Percentiles rank a stretch among this genome's conserved stretches.
Evolutionary conservation across 1,140 invertebrate species (phyloP).

Genomic region (Laupala kohalensis): DNA sequence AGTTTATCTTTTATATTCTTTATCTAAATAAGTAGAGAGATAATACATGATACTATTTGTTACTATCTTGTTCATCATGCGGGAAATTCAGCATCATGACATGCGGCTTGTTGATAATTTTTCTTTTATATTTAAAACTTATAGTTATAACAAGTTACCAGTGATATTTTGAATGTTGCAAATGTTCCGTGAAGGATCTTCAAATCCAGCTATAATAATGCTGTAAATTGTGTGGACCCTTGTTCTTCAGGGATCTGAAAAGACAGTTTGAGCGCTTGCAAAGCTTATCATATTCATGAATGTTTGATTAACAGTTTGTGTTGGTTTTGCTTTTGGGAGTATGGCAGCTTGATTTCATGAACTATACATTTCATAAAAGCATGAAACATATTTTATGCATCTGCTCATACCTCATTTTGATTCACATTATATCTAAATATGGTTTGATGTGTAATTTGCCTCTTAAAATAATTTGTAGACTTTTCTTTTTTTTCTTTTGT

Average conservation of each 20-base stretch:
- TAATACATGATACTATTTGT: too few relatives aligned
- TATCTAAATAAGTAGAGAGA: too few relatives aligned
- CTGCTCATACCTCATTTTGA: too few relatives aligned
- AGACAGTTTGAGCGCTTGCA: background rate
- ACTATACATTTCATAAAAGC: background rate
- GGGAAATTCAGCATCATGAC: too few relatives aligned
- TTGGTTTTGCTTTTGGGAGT: background rate
- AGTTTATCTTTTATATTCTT: too few relatives aligned
- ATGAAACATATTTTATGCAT: too few relatives aligned
- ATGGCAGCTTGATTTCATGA: background rate
- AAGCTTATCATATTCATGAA: background rate
- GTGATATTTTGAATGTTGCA: background rate
- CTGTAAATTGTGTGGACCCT: background rate
- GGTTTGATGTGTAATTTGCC: too few relatives aligned
- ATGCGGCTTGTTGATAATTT: background rate
- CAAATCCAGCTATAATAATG: background rate
- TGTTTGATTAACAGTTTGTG: background rate
- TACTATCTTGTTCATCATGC: too few relatives aligned
- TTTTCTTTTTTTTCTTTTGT: too few relatives aligned
- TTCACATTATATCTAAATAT: too few relatives aligned
- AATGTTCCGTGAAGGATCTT: background rate
- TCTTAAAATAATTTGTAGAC: too few relatives aligned
- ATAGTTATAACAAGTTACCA: background rate
- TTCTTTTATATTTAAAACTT: background rate
- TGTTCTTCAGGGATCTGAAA: background rate